Base-by-base conservation (phyloP, 2,797 vertebrate species). In the Mallotus villosus region DNA sequence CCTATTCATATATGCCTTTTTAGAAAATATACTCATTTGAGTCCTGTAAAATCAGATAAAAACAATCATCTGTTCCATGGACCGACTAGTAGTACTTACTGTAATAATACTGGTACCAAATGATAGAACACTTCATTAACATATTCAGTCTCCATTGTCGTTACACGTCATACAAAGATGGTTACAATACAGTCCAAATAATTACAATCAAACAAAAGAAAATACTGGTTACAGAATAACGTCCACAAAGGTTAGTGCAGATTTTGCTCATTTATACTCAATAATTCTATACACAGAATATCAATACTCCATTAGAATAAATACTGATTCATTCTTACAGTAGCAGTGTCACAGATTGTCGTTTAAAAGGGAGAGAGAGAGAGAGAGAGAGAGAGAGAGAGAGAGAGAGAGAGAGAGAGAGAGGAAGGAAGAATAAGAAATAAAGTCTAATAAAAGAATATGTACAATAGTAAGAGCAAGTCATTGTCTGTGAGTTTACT, bases 11-110 rank as follows among this genome's bases (percentile, higher is more conserved):
- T 88, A 90, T 85, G 78, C 84, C 87, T 87, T 87, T 91, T 92
- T 90, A 91, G 84, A 93, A 93, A 93, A 92, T 90, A 92, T 86
- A 91, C 83, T 87, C 17, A 82, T 88, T 90, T 91, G 71, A 81
- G 68, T 80, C 79, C 82, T 80, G 84, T 74, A 89, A 90, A 90
- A 86, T 85, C 79, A 77, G 75, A 87, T 87, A 83, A 67, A 87
- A 89, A 86, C 74, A 77, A 46, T 63, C 41, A 75, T 64, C 34
- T 72, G 73, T 85, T 82, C 74, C 76, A 85, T 76, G 24, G 74
- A 78, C 65, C 69, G 71, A 79, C 37, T 83, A 34, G 19, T 62
- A 22, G 27, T 68, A 37, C 64, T 58, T n/a, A 64, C 58, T 63
- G 61, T 25, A 69, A 72, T 63, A 49, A 63, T 27, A 63, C 16